Base-by-base conservation (phyloP, 2,797 vertebrate genomes). In the Microctenopoma steveboyesi region DNA sequence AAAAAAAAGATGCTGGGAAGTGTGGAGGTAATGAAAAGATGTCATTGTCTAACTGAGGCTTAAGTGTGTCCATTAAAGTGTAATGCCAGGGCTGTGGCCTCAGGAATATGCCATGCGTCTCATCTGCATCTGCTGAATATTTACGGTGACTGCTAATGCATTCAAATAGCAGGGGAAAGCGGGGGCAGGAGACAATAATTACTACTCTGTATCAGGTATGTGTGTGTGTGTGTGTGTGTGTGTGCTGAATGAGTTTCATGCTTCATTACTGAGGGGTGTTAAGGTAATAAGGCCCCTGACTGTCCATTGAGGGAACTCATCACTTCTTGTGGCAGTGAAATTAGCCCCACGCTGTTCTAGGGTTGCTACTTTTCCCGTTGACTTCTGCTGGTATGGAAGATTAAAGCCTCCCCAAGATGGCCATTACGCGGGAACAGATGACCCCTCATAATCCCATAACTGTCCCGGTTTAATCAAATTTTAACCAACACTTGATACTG, bases 201-300 rank as follows among this genome's bases (percentile, higher is more conserved):
- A 87, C 74, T 70, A 70, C 60, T 70, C 69, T 72, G 71, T 54
- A 61, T 76, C 65, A 69, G 61, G 53, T 58, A 55, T 58, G 61
- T 71, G 73, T 58, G 61, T 71, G 73, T 74, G 78, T 51, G 37
- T 52, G 3, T 37, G 45, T 51, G 47, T 50, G 67, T 27, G 55
- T 46, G 65, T 61, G 60, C 53, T 67, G 75, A 81, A 80, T 74
- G 82, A 69, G 77, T 77, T 87, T 83, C 69, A 81, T 83, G 86
- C 80, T 87, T 88, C 86, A 87, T 90, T 89, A 88, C 84, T 67
- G 72, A 62, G 47, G 74, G 66, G 72, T 58, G 73, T 79, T 74
- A 51, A 80, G 78, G 86, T 85, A 84, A 86, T 87, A 80, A 72
- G 79, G 65, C 69, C 69, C 62, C 70, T 82, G 78, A 79, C 82